Evolutionary conservation across 2,113 vertebrate species (phyloP).

Genomic region (Paradoxurus hermaphroditus): DNA sequence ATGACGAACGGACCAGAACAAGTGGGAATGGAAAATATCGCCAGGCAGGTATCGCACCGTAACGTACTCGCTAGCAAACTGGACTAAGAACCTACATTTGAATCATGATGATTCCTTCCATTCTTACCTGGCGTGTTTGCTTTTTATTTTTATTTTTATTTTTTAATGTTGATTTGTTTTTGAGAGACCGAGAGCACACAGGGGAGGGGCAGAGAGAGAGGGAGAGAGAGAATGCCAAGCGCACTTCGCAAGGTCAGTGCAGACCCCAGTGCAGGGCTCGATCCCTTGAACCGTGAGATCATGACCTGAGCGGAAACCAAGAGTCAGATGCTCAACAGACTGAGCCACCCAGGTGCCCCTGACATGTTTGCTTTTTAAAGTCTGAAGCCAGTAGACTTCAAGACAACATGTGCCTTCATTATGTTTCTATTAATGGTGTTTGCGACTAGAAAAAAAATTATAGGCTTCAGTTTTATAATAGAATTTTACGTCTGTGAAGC

Average conservation of each 20-base stretch:
- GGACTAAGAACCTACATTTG: background rate
- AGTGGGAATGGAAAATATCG: background rate
- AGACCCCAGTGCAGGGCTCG: too few relatives aligned
- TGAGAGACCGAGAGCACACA: too few relatives aligned
- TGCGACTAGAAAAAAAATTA: background rate
- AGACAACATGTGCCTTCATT: background rate
- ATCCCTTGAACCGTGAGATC: too few relatives aligned
- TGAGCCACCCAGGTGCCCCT: background rate
- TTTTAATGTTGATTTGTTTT: too few relatives aligned
- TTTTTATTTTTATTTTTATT: background rate
- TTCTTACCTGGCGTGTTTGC: background rate
- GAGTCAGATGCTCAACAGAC: too few relatives aligned
- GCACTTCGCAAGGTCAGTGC: too few relatives aligned
- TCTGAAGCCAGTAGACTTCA: background rate
- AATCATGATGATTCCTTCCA: background rate
- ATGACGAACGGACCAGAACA: background rate
- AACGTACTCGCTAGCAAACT: background rate
- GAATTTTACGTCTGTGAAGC: background rate
- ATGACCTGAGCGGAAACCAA: too few relatives aligned
- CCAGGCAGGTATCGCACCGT: background rate
- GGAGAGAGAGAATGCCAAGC: too few relatives aligned
- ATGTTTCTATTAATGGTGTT: constrained; percentile 3
- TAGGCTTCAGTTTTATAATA: background rate
- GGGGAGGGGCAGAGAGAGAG: too few relatives aligned
- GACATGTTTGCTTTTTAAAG: background rate